These are phyloP conservation scores for Polypedilum pembai DNA, from an alignment of 1,140 invertebrate species.

Conservation along the genomic window DNA sequence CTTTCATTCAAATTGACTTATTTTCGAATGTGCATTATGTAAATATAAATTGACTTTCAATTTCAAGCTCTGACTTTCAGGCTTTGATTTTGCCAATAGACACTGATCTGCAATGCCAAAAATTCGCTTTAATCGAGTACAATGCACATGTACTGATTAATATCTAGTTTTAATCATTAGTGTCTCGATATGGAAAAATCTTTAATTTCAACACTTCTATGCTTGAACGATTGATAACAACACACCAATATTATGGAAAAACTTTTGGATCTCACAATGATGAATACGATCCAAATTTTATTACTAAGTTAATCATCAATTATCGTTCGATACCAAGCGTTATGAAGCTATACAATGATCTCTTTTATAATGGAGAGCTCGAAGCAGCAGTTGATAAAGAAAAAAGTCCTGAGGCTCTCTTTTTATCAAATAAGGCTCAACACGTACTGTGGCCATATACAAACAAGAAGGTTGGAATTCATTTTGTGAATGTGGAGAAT, in stretches of 20 bases:
- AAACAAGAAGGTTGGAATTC: conserved; percentile 54
- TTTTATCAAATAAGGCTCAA: conserved; percentile 32
- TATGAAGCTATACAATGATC: conserved; percentile 61
- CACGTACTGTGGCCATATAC: conserved; percentile 31
- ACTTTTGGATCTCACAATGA: conserved; percentile 41
- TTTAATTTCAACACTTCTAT: conserved; percentile 64
- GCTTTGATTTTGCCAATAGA: too few species aligned
- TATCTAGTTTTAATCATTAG: too few species aligned
- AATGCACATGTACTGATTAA: too few species aligned
- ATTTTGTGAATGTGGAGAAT: conserved; percentile 72
- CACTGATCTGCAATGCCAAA: too few species aligned
- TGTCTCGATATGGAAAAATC: conserved; percentile 53
- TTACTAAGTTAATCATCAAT: conserved; percentile 66
- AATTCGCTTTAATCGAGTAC: too few species aligned
- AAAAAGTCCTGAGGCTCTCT: conserved; percentile 34
- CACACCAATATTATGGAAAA: conserved; percentile 40
- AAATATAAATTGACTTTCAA: too few species aligned
- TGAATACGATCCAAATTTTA: conserved; percentile 58
- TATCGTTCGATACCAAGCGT: conserved; percentile 75
- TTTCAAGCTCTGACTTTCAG: too few species aligned
- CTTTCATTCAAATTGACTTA: too few species aligned
- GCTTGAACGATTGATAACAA: conserved; percentile 56
- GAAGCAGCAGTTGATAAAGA: conserved; percentile 38
- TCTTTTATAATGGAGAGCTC: conserved; percentile 65
- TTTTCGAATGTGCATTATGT: too few species aligned